Conservation (phyloP, 2,797 vertebrate genomes). For the Tauraco hartlaubi region DNA sequence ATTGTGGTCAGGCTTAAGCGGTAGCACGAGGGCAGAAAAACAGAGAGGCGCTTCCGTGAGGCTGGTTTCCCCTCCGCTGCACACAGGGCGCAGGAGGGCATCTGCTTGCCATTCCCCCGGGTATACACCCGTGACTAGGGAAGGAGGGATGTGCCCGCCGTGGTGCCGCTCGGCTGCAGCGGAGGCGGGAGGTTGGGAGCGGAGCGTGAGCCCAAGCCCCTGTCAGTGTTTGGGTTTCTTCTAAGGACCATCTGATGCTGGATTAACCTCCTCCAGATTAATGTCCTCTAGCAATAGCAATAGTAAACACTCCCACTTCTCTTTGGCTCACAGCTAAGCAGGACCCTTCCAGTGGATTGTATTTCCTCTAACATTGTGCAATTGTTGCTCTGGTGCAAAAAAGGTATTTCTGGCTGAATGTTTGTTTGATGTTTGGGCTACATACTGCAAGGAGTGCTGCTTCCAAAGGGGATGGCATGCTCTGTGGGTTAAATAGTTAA, state of each 20-base stretch:
- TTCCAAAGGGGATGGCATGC: background rate
- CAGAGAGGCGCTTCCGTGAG: background rate
- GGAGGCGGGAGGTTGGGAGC: accelerated
- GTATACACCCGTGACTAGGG: accelerated
- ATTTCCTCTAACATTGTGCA: background rate
- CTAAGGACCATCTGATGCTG: background rate
- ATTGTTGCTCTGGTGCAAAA: background rate
- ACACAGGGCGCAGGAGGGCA: accelerated
- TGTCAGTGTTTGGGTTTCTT: background rate
- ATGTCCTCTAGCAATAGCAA: background rate
- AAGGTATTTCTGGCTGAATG: background rate
- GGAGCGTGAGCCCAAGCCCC: accelerated
- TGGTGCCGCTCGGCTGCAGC: accelerated
- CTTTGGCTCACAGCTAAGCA: background rate
- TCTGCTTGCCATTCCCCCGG: accelerated
- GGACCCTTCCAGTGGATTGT: background rate
- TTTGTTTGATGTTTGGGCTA: background rate
- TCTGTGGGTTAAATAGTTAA: background rate
- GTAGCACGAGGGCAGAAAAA: background rate
- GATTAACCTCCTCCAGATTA: background rate
- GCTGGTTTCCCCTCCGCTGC: background rate
- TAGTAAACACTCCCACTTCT: background rate
- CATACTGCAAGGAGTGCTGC: background rate
- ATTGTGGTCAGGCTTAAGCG: constrained; percentile 41
- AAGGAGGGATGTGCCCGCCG: accelerated